Evolutionary conservation across 1,140 invertebrate species (phyloP).

Genomic region (Temnothorax nylanderi): DNA sequence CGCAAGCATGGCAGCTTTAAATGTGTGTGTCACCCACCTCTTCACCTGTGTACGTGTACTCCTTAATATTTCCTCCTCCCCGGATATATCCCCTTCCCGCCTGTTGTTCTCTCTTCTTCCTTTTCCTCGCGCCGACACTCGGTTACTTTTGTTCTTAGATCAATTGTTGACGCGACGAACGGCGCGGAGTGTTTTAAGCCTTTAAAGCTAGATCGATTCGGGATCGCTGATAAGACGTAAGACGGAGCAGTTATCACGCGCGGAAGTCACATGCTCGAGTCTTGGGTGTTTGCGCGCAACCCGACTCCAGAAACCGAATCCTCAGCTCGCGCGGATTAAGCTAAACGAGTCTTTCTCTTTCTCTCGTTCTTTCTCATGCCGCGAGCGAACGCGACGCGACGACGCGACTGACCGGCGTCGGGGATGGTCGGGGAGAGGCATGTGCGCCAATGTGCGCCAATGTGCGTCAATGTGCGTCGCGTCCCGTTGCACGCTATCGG

Average conservation of each 20-base stretch:
- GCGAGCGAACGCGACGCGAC: background rate
- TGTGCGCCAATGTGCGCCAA: background rate
- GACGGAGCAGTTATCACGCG: background rate
- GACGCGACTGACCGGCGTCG: background rate
- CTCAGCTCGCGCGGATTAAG: no score
- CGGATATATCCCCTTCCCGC: background rate
- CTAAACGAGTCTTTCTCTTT: background rate
- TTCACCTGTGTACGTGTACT: background rate
- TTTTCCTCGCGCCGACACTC: background rate
- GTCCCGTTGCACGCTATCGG: background rate
- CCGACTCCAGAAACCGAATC: no score
- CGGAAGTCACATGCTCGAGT: background rate
- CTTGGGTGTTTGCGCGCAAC: background rate
- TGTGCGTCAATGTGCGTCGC: background rate
- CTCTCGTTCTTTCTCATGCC: background rate
- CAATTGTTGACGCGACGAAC: background rate
- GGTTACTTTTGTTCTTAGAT: background rate
- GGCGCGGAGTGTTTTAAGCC: background rate
- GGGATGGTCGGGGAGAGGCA: no score
- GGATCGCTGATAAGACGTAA: background rate
- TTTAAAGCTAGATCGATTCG: background rate
- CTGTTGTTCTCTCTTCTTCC: background rate
- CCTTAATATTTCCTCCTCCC: background rate
- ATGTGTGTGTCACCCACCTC: constrained; percentile 1
- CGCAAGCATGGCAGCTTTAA: constrained; percentile 64